Percentiles rank a stretch among this genome's conserved stretches.
phyloP scores from a whole-genome alignment of 2,113 vertebrate species.

The Crotalus horridus region DNA sequence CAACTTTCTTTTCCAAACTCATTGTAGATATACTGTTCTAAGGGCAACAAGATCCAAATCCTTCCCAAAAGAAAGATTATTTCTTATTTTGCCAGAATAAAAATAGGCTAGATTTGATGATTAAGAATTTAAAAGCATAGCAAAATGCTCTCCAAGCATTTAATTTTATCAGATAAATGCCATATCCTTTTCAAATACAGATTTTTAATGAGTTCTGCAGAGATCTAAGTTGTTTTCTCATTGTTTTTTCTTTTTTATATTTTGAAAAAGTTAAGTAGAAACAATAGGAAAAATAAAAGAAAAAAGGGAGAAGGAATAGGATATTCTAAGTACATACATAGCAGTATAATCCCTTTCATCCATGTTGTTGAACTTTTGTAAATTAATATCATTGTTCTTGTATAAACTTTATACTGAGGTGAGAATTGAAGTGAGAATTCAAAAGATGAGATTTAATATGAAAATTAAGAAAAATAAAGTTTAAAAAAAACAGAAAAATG shows the following conservation, averaged over 20 bases:
- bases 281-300: background rate
- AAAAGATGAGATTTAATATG: background rate
- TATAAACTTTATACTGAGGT: background rate
- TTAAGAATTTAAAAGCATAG: background rate
- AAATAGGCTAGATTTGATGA: background rate
- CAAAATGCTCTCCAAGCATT: background rate
- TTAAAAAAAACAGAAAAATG: background rate
- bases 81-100: background rate
- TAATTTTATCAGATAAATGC: background rate
- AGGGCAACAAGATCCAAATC: background rate
- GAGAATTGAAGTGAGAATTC: background rate
- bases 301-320: background rate
- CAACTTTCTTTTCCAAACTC: background rate
- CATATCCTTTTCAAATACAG: background rate
- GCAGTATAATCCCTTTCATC: background rate
- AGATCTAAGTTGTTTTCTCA: background rate
- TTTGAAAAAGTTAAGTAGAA: background rate
- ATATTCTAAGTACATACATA: background rate
- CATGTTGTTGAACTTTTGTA: background rate
- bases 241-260: background rate
- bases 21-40: background rate
- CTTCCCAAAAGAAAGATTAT: background rate
- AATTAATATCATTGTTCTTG: background rate
- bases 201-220: background rate
- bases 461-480: background rate